Base-by-base conservation (phyloP, 2,113 vertebrate genomes). In the Rhea americana region DNA sequence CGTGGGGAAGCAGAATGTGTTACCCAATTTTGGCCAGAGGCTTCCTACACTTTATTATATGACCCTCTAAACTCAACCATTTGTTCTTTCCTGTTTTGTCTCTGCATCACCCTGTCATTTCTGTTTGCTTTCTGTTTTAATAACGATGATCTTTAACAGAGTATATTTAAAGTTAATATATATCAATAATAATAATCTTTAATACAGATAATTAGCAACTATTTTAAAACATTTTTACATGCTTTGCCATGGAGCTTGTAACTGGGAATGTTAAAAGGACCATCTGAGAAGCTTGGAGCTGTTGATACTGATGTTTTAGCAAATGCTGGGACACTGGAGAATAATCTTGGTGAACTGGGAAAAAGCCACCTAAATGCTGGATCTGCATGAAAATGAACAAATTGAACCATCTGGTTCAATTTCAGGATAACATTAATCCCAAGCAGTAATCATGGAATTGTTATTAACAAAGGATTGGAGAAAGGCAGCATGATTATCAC, bases 111-210 rank as follows among this genome's bases (percentile, higher is more conserved):
- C 59, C 67, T 93, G 81, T 75, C 62, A 56, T 94, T 89, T 59
- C 76, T 59, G 26, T 87, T 87, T 89, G 74, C 45, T 87, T 93
- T 93, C 78, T 79, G 81, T 92, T 95, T 94, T 47, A 87, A 66
- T 85, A 92, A 22, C 50, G 20, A 30, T 58, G 11, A 32, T 58
- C 55, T 32, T 58, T 58, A 58, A 58, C 32, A 11, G 28, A 17
- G 28, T 32, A 32, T 56, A 18, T 32, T 11, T 32, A 32, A 58
- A 16, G 17, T 30, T 47, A 56, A 56, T 30, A 30, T 30, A 9
- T 17, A 56, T 56, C 55, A 51, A 51, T 51, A 51, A 25, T 51
- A 58, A 18, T 58, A 58, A 58, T 32, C 30, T 32, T 58, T 30
- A 48, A 72, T 28, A 50, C 71, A 32, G 79, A 5, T 59, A 79